These are phyloP conservation scores for Artemisiospiza belli DNA, from an alignment of 2,113 vertebrate genomes.

Conservation along the genomic window DNA sequence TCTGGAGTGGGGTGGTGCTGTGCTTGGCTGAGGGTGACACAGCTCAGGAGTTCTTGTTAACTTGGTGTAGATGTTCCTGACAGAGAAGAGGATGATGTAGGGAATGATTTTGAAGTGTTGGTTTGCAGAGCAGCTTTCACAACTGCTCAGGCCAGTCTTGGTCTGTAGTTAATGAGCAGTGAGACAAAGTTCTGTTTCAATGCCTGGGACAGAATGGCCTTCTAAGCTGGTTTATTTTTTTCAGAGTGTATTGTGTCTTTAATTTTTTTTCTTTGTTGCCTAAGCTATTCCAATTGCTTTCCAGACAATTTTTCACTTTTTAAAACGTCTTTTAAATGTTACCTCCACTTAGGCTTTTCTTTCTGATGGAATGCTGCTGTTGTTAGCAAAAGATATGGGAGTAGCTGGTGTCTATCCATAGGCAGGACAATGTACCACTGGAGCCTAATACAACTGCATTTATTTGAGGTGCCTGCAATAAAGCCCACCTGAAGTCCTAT, in stretches of 20 bases:
- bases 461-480: background rate
- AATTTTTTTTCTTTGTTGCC: background rate
- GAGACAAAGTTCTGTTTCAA: background rate
- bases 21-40: background rate
- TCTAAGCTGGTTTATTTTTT: background rate
- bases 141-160: background rate
- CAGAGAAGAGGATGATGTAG: fast-evolving
- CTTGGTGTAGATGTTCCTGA: background rate
- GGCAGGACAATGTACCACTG: background rate
- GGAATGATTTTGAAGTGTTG: background rate
- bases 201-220: background rate
- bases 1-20: background rate
- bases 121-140: background rate
- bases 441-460: background rate
- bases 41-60: background rate
- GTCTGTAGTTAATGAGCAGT: background rate
- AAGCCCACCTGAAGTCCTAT: background rate
- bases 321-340: background rate
- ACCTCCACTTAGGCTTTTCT: background rate
- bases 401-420: background rate
- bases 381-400: background rate
- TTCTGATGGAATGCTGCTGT: background rate
- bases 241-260: background rate
- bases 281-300: background rate
- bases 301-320: background rate